Conservation (phyloP, 2,888 invertebrate species). For the Elgonia sp. region DNA sequence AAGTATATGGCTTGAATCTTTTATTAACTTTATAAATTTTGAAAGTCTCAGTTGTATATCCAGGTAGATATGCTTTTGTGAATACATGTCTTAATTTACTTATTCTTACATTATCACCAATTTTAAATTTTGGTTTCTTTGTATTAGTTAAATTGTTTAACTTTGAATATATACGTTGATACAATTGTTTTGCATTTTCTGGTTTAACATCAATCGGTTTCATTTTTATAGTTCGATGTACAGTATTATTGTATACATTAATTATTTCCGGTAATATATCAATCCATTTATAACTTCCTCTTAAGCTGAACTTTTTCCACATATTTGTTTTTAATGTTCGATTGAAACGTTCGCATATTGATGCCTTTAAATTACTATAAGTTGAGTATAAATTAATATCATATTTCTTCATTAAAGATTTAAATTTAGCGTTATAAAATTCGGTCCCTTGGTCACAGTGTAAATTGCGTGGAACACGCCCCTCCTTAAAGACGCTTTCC, state of each 20-base stretch:
- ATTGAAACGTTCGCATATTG: too few relatives aligned
- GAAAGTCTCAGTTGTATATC: slow-evolving; percentile 27
- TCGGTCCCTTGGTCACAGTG: too few relatives aligned
- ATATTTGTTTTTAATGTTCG: too few relatives aligned
- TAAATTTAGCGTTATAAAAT: too few relatives aligned
- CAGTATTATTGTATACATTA: slow-evolving; percentile 40
- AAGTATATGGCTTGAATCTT: slow-evolving; percentile 3
- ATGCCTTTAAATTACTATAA: too few relatives aligned
- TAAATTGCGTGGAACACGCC: too few relatives aligned
- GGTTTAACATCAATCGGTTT: slow-evolving; percentile 54
- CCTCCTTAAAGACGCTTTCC: too few relatives aligned
- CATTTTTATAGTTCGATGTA: slow-evolving; percentile 55
- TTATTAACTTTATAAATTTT: slow-evolving; percentile 11
- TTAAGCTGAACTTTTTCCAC: too few relatives aligned
- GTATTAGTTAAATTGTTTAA: neutral
- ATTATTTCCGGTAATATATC: slow-evolving; percentile 18
- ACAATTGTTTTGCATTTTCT: slow-evolving; percentile 42
- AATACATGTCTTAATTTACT: slow-evolving; percentile 38
- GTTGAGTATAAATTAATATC: too few relatives aligned
- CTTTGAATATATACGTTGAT: slow-evolving; percentile 9
- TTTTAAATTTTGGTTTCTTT: slow-evolving; percentile 5
- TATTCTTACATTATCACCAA: slow-evolving; percentile 7
- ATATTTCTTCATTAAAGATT: too few relatives aligned
- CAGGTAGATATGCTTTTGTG: slow-evolving; percentile 15
- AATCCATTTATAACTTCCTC: too few relatives aligned